phyloP scores from a whole-genome alignment of 1,140 invertebrate species.

The Drosophila takahashii region DNA sequence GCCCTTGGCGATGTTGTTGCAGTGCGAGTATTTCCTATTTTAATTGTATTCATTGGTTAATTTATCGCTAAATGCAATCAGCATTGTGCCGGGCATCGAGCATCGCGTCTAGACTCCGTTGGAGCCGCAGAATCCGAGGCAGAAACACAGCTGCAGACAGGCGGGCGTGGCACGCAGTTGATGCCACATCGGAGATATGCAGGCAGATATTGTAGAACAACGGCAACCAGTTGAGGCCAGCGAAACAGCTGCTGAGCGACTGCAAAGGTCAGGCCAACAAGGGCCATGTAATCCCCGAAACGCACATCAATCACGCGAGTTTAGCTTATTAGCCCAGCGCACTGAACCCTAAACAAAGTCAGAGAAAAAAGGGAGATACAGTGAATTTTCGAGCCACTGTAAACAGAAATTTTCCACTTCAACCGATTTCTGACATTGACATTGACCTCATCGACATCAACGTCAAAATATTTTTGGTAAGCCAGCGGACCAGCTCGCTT shows the following conservation, averaged over 20 bases:
- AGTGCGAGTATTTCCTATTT: slow-evolving; percentile 52
- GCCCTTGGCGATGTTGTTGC: slow-evolving; percentile 50
- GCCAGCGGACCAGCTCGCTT: slow-evolving; percentile 55
- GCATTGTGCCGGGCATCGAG: slow-evolving; percentile 63
- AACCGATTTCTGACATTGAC: slow-evolving; percentile 80
- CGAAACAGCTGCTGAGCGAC: slow-evolving; percentile 18
- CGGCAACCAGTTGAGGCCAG: slow-evolving; percentile 10
- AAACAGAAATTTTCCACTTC: slow-evolving; percentile 71
- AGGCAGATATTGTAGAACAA: slow-evolving; percentile 57
- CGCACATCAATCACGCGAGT: slow-evolving; percentile 67
- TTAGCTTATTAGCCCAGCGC: slow-evolving; percentile 55
- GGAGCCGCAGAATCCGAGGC: slow-evolving; percentile 29
- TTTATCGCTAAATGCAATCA: slow-evolving; percentile 81
- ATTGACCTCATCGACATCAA: slow-evolving; percentile 76
- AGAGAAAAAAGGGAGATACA: slow-evolving; percentile 17
- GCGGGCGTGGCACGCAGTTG: slow-evolving; percentile 65
- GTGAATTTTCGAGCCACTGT: slow-evolving; percentile 31
- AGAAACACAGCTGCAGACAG: slow-evolving; percentile 32
- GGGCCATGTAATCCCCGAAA: slow-evolving; percentile 69
- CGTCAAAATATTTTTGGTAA: slow-evolving; percentile 76
- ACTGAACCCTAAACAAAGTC: slow-evolving; percentile 37
- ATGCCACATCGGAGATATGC: slow-evolving; percentile 69
- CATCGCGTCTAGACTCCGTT: slow-evolving; percentile 32
- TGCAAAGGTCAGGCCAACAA: slow-evolving; percentile 55
- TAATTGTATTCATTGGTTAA: slow-evolving; percentile 82